phyloP scores from a whole-genome alignment of 2,113 vertebrate genomes.

The Apteryx owenii region DNA sequence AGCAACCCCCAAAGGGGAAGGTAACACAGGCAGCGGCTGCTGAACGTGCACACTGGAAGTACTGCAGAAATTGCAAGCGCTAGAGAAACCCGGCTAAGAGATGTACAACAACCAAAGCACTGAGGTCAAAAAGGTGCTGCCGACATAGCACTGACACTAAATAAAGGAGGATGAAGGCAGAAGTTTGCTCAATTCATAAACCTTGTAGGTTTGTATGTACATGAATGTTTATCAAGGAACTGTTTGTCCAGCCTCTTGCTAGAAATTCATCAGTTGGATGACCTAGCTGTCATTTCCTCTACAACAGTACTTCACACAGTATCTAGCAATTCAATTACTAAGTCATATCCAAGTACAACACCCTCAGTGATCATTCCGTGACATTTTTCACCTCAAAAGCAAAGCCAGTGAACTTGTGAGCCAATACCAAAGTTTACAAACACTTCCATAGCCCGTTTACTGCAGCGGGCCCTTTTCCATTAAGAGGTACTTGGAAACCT shows the following conservation, averaged over 20 bases:
- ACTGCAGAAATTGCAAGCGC: neutral
- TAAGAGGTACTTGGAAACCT: neutral
- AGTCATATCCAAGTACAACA: neutral
- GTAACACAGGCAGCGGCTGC: neutral
- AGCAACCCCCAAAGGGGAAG: neutral
- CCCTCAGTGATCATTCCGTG: neutral
- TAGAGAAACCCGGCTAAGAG: neutral
- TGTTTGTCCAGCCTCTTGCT: neutral
- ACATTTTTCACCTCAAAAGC: neutral
- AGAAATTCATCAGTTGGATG: neutral
- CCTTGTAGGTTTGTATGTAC: neutral
- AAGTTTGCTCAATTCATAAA: neutral
- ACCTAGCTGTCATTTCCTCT: neutral
- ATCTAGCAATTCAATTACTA: neutral
- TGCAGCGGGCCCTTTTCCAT: neutral
- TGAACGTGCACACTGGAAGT: neutral
- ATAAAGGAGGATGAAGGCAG: neutral
- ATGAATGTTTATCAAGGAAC: neutral
- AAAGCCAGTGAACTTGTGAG: neutral
- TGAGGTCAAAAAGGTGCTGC: neutral
- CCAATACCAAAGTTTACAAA: conserved; percentile 18
- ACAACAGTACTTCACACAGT: neutral
- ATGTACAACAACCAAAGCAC: neutral
- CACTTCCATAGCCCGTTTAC: neutral
- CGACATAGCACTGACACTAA: neutral